Conservation (phyloP, 1,140 invertebrate genomes). For the Brachionus rubens region DNA sequence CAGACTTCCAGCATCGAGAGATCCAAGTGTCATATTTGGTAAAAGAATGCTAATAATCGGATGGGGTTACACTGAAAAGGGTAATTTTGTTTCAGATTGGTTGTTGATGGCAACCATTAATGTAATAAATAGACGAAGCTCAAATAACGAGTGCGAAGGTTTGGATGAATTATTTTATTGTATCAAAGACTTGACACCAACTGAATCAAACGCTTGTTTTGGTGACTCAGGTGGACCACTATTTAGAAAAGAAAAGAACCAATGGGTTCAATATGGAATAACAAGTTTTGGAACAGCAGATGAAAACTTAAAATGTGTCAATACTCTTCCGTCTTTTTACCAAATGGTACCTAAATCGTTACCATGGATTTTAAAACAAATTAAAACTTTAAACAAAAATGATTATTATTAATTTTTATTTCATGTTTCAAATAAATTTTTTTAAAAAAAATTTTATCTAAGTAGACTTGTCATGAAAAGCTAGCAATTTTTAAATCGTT, state of each 20-base stretch:
- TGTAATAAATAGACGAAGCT: slow-evolving; percentile 8
- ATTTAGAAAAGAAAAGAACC: background rate
- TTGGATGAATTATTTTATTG: background rate
- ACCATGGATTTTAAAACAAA: too few species aligned
- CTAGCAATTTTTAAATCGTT: too few species aligned
- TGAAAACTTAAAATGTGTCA: too few species aligned
- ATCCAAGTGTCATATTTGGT: background rate
- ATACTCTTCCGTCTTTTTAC: too few species aligned
- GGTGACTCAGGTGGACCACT: slow-evolving; percentile 9
- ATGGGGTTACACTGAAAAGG: background rate
- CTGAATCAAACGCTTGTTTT: background rate
- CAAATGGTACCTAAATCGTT: too few species aligned
- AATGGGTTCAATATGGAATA: background rate
- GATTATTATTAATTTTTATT: too few species aligned
- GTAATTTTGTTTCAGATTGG: background rate
- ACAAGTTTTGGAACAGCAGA: slow-evolving; percentile 25
- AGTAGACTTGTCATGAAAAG: too few species aligned
- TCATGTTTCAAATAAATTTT: too few species aligned
- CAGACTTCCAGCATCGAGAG: background rate
- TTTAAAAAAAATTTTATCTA: too few species aligned
- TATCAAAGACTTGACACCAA: background rate
- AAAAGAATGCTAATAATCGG: background rate
- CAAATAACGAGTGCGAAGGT: background rate
- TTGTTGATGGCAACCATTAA: background rate
- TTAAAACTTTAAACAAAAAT: too few species aligned